Evolutionary conservation across 2,888 invertebrate genomes (phyloP).

Genomic region (Subacronicta megacephala): DNA sequence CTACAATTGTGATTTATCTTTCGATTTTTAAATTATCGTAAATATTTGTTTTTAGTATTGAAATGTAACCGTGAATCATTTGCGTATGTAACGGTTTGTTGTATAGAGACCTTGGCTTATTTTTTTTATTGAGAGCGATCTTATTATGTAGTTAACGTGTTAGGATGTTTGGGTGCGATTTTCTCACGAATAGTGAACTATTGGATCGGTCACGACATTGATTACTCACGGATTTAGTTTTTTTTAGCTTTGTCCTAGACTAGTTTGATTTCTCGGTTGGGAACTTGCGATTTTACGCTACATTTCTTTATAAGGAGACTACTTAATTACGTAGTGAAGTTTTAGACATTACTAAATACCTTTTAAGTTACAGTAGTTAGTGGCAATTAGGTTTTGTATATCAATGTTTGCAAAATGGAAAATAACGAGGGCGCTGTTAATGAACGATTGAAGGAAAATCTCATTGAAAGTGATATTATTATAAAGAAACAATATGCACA

Average conservation of each 20-base stretch:
- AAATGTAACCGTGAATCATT: slow-evolving; percentile 56
- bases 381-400: background rate
- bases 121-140: slow-evolving; percentile 66
- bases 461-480: slow-evolving; percentile 19
- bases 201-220: slow-evolving; percentile 61
- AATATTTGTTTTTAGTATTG: slow-evolving; percentile 43
- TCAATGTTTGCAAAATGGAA: slow-evolving; percentile 6
- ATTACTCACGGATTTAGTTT: slow-evolving; percentile 57
- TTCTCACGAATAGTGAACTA: slow-evolving; percentile 65
- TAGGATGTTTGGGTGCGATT: slow-evolving; percentile 64
- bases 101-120: slow-evolving; percentile 65
- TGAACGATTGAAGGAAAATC: slow-evolving; percentile 20
- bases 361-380: background rate
- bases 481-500: background rate
- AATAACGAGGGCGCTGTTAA: slow-evolving; percentile 12
- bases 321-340: slow-evolving; percentile 1
- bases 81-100: slow-evolving; percentile 59
- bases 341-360: background rate
- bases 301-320: slow-evolving; percentile 14
- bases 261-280: slow-evolving; percentile 26
- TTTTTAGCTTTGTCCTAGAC: slow-evolving; percentile 34
- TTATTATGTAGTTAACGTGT: slow-evolving; percentile 62
- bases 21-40: slow-evolving; percentile 38
- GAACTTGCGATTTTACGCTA: slow-evolving; percentile 24
- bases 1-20: slow-evolving; percentile 22